phyloP scores from a whole-genome alignment of 2,797 vertebrate genomes.

The Ispidina lecontei region DNA sequence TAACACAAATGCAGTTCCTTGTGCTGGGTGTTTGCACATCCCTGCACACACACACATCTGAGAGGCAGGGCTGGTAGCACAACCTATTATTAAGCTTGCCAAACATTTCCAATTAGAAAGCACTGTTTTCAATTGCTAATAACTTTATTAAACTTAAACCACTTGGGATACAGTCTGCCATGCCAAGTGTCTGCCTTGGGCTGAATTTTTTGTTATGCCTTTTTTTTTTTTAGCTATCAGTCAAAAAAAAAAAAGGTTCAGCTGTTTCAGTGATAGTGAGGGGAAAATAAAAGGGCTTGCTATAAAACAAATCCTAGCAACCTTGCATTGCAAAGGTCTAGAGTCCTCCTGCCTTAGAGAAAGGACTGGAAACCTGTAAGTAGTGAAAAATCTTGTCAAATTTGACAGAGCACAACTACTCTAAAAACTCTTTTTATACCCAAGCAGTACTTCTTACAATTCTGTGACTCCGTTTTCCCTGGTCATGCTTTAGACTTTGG shows the following conservation, averaged over 20 bases:
- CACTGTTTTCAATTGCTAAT: conserved; percentile 69
- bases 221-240: background rate
- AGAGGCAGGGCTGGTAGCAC: conserved; percentile 53
- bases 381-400: background rate
- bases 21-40: background rate
- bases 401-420: background rate
- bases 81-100: conserved; percentile 29
- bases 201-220: background rate
- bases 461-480: background rate
- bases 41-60: background rate
- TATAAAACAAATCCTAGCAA: background rate
- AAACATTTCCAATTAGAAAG: conserved; percentile 63
- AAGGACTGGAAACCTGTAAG: background rate
- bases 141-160: conserved; percentile 63
- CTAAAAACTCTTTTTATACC: background rate
- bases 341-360: background rate
- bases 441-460: background rate
- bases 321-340: background rate
- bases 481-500: fast-evolving
- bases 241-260: background rate
- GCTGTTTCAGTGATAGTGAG: background rate
- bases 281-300: background rate
- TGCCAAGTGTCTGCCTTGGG: conserved; percentile 52
- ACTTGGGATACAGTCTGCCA: conserved; percentile 44
- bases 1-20: background rate